Conservation (phyloP, 2,797 vertebrate genomes). For the Percopsis omiscomaycus region DNA sequence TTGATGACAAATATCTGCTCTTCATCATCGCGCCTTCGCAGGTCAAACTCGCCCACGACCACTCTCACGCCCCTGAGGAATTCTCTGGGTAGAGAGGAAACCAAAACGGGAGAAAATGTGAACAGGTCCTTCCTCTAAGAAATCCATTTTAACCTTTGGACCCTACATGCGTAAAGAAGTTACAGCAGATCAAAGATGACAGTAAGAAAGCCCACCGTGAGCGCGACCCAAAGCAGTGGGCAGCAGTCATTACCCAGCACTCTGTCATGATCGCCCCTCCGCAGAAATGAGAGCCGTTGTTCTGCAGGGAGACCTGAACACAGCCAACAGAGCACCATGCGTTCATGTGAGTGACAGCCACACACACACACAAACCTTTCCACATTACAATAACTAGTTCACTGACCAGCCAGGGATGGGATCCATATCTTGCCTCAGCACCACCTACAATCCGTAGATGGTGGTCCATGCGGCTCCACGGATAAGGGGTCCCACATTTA, state of each 20-base stretch:
- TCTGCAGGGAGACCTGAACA: conserved; percentile 83
- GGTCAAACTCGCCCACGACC: conserved; percentile 70
- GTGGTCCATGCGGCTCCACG: conserved; percentile 18
- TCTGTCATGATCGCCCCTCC: conserved; percentile 83
- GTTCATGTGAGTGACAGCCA: neutral
- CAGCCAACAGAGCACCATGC: neutral
- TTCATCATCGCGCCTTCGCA: conserved; percentile 53
- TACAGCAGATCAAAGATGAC: too few species aligned
- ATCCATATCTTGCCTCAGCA: conserved; percentile 56
- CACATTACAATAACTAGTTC: neutral
- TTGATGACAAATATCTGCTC: conserved; percentile 79
- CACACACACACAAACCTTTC: neutral
- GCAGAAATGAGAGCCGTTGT: conserved; percentile 82
- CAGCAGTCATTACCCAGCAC: conserved; percentile 84
- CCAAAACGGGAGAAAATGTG: neutral
- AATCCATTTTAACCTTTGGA: too few species aligned
- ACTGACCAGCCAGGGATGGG: conserved; percentile 77
- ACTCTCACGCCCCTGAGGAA: conserved; percentile 57
- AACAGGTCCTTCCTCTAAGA: too few species aligned
- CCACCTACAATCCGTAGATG: conserved; percentile 74
- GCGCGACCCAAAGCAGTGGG: conserved; percentile 79
- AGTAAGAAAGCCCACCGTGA: conserved; percentile 53
- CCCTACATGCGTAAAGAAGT: too few species aligned
- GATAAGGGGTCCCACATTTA: conserved; percentile 64
- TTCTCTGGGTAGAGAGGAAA: conserved; percentile 42